phyloP scores from a whole-genome alignment of 53 echinoderm and acorn worm species.

The Echinarachnius parma region DNA sequence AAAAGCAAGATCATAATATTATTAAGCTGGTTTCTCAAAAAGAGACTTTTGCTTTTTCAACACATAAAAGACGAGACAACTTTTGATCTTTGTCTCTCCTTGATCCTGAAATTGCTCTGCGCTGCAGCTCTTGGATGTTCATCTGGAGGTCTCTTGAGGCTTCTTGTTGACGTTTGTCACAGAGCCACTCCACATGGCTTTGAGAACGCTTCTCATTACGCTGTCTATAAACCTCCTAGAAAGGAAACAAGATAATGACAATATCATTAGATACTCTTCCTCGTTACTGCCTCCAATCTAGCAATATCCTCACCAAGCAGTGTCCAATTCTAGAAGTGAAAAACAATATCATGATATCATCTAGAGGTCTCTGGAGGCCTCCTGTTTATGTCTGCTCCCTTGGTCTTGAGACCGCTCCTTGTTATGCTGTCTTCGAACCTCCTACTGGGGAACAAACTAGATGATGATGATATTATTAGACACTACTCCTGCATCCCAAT shows the following conservation, averaged over 20 bases:
- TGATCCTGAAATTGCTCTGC: constrained; percentile 69
- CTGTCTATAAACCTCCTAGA: constrained; percentile 84
- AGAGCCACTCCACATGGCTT: constrained; percentile 58
- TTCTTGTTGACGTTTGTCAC: constrained; percentile 63
- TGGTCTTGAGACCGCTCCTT: constrained; percentile 59
- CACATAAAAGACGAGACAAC: too few species aligned
- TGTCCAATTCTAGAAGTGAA: too few species aligned
- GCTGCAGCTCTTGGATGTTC: constrained; percentile 61
- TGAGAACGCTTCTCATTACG: constrained; percentile 51
- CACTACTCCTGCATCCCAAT: too few species aligned
- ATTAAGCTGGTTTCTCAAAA: too few species aligned
- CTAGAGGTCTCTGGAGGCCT: constrained; percentile 58
- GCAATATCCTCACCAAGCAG: too few species aligned
- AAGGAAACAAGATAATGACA: neutral
- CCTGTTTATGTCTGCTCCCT: constrained; percentile 63
- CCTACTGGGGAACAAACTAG: too few species aligned
- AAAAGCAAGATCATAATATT: neutral
- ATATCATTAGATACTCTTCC: too few species aligned
- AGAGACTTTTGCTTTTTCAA: too few species aligned
- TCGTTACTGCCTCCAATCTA: too few species aligned
- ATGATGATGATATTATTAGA: too few species aligned
- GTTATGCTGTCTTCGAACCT: too few species aligned
- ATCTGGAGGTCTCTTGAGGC: constrained; percentile 62
- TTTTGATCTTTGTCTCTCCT: constrained; percentile 66
- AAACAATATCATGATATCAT: too few species aligned